These are phyloP conservation scores for Hippocampus guttulatus DNA, from an alignment of 2,113 vertebrate species.

Conservation along the genomic window DNA sequence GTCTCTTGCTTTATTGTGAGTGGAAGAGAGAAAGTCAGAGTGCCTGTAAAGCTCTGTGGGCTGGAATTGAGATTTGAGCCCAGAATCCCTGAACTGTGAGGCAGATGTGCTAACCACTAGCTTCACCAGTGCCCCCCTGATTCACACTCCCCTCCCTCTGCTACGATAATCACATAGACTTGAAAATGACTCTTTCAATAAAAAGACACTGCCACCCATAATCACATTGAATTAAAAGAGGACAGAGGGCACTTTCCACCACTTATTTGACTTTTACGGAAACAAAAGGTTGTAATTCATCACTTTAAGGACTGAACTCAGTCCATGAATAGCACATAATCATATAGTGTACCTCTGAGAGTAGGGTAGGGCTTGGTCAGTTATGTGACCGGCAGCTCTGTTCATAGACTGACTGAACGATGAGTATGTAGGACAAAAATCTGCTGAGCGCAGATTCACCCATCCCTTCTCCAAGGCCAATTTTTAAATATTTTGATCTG, in stretches of 20 bases:
- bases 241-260: conserved; percentile 16
- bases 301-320: conserved; percentile 10
- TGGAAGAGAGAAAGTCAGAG: too few species aligned
- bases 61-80: too few species aligned
- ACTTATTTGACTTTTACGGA: conserved; percentile 16
- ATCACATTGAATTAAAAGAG: conserved; percentile 6
- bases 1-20: too few species aligned
- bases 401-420: conserved; percentile 23
- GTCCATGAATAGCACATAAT: conserved; percentile 40
- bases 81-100: too few species aligned
- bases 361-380: conserved; percentile 20
- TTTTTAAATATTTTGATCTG: conserved; percentile 26
- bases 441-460: conserved; percentile 30
- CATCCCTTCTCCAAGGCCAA: neutral
- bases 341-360: conserved; percentile 21
- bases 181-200: neutral
- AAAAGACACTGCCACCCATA: neutral
- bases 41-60: too few species aligned
- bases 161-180: too few species aligned
- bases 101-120: too few species aligned
- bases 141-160: too few species aligned
- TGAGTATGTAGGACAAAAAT: conserved; percentile 21
- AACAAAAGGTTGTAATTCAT: conserved; percentile 35
- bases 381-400: conserved; percentile 10
- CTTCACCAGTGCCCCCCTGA: too few species aligned